Evolutionary conservation across 2,888 invertebrate species (phyloP).

Genomic region (Eubasilissa splendida): DNA sequence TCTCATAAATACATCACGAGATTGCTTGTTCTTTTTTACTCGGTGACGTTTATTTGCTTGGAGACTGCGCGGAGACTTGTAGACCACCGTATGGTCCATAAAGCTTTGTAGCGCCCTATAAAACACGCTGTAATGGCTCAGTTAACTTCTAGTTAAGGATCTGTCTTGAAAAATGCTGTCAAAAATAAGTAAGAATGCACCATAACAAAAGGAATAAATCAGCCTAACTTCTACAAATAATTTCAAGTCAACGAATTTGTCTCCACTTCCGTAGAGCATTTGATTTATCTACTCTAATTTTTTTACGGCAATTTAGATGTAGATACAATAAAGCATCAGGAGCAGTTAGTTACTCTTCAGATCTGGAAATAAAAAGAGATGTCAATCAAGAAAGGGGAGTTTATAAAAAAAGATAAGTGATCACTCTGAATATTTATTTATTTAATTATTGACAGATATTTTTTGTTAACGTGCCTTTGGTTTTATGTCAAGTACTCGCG

Average conservation of each 20-base stretch:
- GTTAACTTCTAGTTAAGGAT: slow-evolving; percentile 36
- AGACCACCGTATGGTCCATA: slow-evolving; percentile 11
- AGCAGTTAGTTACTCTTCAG: no score
- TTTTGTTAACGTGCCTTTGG: neutral
- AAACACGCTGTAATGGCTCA: slow-evolving; percentile 35
- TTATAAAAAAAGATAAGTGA: no score
- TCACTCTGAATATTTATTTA: no score
- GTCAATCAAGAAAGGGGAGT: no score
- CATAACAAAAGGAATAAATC: neutral
- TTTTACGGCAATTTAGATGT: neutral
- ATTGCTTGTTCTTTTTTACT: neutral
- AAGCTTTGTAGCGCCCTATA: slow-evolving; percentile 37
- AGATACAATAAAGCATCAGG: no score
- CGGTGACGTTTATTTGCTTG: slow-evolving; percentile 8
- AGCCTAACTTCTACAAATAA: neutral
- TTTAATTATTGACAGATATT: no score
- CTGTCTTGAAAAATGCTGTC: slow-evolving; percentile 1
- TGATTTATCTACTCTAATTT: neutral
- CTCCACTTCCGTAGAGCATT: neutral
- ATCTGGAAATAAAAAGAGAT: no score
- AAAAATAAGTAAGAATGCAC: neutral
- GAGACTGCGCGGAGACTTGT: neutral
- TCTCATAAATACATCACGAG: neutral
- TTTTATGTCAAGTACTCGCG: neutral
- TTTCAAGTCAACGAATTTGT: neutral